Base-by-base conservation (phyloP, 2,113 vertebrate genomes). In the Hippocampus barbouri region DNA sequence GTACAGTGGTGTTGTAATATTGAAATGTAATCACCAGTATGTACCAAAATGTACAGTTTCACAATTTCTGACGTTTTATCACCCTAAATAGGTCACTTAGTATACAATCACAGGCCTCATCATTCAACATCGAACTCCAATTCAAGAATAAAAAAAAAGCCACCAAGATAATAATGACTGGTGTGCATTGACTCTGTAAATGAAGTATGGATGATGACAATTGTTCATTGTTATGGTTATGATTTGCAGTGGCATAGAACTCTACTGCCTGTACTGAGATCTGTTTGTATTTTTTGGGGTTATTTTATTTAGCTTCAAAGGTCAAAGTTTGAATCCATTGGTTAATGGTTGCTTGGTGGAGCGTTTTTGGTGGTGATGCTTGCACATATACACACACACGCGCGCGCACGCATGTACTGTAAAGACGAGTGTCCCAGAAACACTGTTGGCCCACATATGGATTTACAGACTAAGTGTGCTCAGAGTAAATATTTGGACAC, bases 401-500 rank as follows among this genome's bases (percentile, higher is more conserved):
- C 9, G 65, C 10, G 5, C 23, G 61, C 38, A 71, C 47, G 30
- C 34, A 76, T 15, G 51, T 30, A 74, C 41, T 70, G 10, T 70
- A 62, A 63, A 81, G 63, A 60, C 73, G 79, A 85, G 45, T 68
- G 67, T 82, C 81, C 80, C 74, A 18, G 79, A 80, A 85, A 83
- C 74, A 71, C 38, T 72, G 23, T 77, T 74, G 68, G 72, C 79
- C 66, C 77, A 59, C 81, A 80, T 83, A 73, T 83, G 76, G 81
- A 77, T 82, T 86, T 84, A 77, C 59, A 81, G 75, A 65, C 83
- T 80, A 79, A 82, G 65, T 69, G 3, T 71, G 70, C 72, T 83
- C 59, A 86, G 79, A 73, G 74, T 83, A 83, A 88, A 81, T 69
- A 79, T 76, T 82, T 87, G 79, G 81, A 81, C 70, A 69, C 38